Evolutionary conservation across 2,113 vertebrate species (phyloP).

Genomic region (Phalacrocorax aristotelis): DNA sequence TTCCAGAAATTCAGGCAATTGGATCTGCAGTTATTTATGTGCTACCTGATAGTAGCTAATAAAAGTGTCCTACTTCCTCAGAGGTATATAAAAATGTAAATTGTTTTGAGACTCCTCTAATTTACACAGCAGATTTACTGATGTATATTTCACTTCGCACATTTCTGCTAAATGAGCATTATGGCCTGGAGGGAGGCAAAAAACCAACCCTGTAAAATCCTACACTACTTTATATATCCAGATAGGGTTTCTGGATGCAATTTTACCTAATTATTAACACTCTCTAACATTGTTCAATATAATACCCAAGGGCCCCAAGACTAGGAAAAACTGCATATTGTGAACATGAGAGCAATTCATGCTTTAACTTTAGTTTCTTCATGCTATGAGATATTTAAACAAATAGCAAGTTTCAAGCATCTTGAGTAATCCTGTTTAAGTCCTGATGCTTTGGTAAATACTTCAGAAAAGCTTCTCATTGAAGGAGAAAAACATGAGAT

Average conservation of each 20-base stretch:
- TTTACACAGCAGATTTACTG: neutral
- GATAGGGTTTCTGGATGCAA: neutral
- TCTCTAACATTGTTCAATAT: neutral
- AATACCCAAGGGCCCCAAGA: neutral
- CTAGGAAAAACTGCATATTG: neutral
- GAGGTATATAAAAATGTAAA: neutral
- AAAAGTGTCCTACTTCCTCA: neutral
- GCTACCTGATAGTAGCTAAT: neutral
- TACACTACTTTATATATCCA: neutral
- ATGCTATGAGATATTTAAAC: neutral
- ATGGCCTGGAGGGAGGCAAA: neutral
- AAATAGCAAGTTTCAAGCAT: neutral
- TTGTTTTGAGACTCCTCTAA: slow-evolving; percentile 4
- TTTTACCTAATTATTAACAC: neutral
- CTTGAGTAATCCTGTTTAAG: neutral
- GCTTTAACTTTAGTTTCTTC: neutral
- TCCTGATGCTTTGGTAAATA: neutral
- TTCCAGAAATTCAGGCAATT: neutral
- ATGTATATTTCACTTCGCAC: neutral
- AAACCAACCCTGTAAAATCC: neutral
- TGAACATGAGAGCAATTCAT: neutral
- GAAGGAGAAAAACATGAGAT: neutral
- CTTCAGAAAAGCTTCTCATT: neutral
- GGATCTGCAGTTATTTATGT: neutral
- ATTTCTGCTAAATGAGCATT: neutral